Percentiles rank a stretch among this genome's conserved stretches.
phyloP scores from a whole-genome alignment of 2,113 vertebrate species.

The Neofelis nebulosa region DNA sequence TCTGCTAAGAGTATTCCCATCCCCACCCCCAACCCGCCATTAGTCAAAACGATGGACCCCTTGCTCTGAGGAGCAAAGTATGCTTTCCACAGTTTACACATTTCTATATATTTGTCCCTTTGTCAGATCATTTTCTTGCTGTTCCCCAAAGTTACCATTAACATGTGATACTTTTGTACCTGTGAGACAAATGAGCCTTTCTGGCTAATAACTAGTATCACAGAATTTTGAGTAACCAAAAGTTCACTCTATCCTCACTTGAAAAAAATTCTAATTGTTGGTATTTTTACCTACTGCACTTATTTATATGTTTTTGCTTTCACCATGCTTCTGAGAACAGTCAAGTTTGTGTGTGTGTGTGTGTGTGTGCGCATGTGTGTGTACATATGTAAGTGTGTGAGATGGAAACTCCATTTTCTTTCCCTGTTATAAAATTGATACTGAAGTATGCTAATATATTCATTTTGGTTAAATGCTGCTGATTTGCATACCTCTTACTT shows the following conservation, averaged over 20 bases:
- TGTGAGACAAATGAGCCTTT: neutral
- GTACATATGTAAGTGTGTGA: neutral
- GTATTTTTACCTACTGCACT: neutral
- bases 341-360: neutral
- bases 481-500: slow-evolving; percentile 53
- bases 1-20: neutral
- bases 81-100: neutral
- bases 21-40: no score
- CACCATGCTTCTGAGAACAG: neutral
- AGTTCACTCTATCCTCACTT: neutral
- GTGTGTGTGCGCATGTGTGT: neutral
- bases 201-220: neutral
- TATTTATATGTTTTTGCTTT: neutral
- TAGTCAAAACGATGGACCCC: neutral
- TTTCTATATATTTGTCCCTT: neutral
- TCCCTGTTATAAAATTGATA: slow-evolving; percentile 33
- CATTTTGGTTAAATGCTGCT: slow-evolving; percentile 51
- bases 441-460: slow-evolving; percentile 17
- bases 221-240: slow-evolving; percentile 12
- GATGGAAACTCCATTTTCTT: neutral
- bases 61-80: neutral
- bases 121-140: neutral
- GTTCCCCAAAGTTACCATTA: neutral
- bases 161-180: slow-evolving; percentile 3
- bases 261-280: neutral